These are phyloP conservation scores for Papilio machaon DNA, from an alignment of 1,140 invertebrate species.

Conservation along the genomic window DNA sequence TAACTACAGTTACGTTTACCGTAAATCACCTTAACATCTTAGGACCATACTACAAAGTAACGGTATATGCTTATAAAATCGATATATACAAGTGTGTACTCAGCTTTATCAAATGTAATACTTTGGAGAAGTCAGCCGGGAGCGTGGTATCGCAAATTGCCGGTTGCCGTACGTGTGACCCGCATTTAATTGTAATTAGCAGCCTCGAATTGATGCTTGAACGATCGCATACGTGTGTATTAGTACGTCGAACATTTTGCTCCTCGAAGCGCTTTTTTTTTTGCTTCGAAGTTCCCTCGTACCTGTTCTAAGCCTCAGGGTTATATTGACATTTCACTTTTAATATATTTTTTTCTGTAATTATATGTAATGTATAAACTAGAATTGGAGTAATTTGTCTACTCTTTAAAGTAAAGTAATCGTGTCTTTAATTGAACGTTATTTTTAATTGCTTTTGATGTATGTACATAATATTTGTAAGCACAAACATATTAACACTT, in stretches of 20 bases:
- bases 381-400: not conserved
- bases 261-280: constrained; percentile 16
- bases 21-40: not conserved
- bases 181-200: constrained; percentile 44
- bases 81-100: constrained; percentile 48
- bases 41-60: not conserved
- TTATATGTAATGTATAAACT: not conserved
- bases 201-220: constrained; percentile 29
- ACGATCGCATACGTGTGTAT: constrained; percentile 11
- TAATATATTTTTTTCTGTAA: constrained; percentile 20
- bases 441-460: not conserved
- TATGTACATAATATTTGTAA: not conserved
- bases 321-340: constrained; percentile 28
- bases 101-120: constrained; percentile 38
- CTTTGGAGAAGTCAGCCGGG: constrained; percentile 20
- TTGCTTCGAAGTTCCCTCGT: not conserved
- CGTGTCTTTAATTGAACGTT: not conserved
- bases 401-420: not conserved
- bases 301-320: constrained; percentile 11
- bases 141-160: constrained; percentile 54
- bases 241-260: constrained; percentile 20
- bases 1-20: not conserved
- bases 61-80: constrained; percentile 45
- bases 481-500: too few relatives aligned
- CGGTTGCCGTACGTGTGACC: constrained; percentile 48